These are phyloP conservation scores for Turdus rufiventris DNA, from an alignment of 2,113 vertebrate species.

Conservation along the genomic window DNA sequence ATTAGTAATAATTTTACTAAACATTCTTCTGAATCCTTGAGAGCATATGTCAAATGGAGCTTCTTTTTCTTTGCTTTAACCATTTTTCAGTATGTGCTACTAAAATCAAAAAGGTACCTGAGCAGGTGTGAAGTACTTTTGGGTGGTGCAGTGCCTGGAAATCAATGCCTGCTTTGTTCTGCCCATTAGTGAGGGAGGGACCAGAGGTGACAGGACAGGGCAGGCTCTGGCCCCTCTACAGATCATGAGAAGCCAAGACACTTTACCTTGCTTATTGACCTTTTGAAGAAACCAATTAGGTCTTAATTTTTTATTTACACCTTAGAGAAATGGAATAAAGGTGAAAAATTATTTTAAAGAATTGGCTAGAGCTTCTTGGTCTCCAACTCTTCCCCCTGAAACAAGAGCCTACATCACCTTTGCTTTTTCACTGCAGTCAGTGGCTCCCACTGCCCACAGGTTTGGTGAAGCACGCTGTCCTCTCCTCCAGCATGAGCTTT, in stretches of 20 bases:
- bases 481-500: neutral
- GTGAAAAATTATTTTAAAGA: neutral
- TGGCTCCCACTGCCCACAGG: neutral
- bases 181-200: neutral
- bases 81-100: neutral
- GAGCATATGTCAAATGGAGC: neutral
- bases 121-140: neutral
- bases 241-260: neutral
- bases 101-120: neutral
- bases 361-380: neutral
- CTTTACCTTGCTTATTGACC: slow-evolving; percentile 9
- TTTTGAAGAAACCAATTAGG: neutral
- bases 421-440: neutral
- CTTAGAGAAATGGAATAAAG: slow-evolving; percentile 31
- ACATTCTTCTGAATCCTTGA: slow-evolving; percentile 14
- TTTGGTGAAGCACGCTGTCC: neutral
- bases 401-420: neutral
- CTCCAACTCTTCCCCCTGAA: neutral
- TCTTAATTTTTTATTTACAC: slow-evolving; percentile 17
- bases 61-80: neutral
- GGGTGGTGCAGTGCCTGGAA: neutral
- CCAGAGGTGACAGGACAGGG: neutral
- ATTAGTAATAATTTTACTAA: slow-evolving; percentile 41
- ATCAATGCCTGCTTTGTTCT: neutral
- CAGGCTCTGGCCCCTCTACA: neutral